Evolutionary conservation across 92 coral and sea anemone species (phyloP), one percentile per base, ranked within the genome.

Genomic region (Parazoanthus darwini): DNA sequence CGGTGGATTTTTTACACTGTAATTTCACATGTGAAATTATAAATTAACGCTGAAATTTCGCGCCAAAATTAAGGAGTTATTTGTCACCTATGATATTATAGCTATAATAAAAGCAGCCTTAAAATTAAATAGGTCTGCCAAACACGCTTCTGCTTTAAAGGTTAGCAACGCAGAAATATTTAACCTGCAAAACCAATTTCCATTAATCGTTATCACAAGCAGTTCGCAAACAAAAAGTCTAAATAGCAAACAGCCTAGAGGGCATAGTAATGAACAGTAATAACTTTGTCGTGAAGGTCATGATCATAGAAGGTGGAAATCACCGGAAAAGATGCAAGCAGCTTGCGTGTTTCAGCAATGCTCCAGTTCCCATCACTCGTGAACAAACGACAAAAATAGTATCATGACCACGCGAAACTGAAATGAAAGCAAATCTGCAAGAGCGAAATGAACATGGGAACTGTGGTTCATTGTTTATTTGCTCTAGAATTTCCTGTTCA

Each of bases 401-500:
- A 6, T 25, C 46, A 25, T 39, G 38, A 76, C 14, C 54, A 39
- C 46, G n/a, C 20, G 78, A 10, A 35, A 56, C 38, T 54, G 44
- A 54, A 56, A 80, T 33, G n/a, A 78, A 39, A 43, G 44, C 58
- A 78, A 54, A 63, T 79, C 65, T n/a, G 59, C 59, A 46, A 0
- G 10, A 79, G 39, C n/a, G 59, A 79, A 79, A 79, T 48, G 22
- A 79, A 48, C 26, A 20, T 29, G 6, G n/a, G 7, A 29, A 73
- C 33, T 73, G 10, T 8, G 42, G 35, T 25, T 26, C 59, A 25
- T 37, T 79, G 37, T 79, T 48, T 50, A 20, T 22, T 44, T 79
- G 67, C 14, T 26, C 37, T 79, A 42, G 76, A 18, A 67, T 82
- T 82, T 82, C 86, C 86, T 63, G 74, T 66, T 42, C 2, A 63